Percentiles rank a stretch among this genome's conserved stretches.
phyloP scores from a whole-genome alignment of 2,888 invertebrate species.

The Bellardia bayeri region DNA sequence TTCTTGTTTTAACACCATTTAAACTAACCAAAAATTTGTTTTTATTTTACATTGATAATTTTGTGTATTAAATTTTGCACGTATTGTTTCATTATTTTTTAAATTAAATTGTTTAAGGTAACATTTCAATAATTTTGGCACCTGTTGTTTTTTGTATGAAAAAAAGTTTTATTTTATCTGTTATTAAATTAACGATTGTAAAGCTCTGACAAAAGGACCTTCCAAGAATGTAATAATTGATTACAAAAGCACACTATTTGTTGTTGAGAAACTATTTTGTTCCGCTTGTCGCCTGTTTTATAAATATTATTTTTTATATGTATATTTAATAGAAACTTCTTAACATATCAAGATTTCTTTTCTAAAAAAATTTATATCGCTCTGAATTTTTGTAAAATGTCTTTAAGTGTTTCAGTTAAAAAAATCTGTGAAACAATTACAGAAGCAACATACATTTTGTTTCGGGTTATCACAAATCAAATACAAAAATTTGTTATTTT shows the following conservation, averaged over 20 bases:
- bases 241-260: constrained; percentile 60
- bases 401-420: no score
- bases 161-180: constrained; percentile 60
- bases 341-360: background rate
- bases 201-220: constrained; percentile 29
- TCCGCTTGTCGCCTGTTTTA: constrained; percentile 84
- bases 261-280: constrained; percentile 82
- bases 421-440: no score
- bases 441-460: no score
- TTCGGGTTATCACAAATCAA: no score
- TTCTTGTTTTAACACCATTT: constrained; percentile 8
- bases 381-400: no score
- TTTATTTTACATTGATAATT: constrained; percentile 16
- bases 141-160: constrained; percentile 15
- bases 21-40: constrained; percentile 1
- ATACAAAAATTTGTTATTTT: no score
- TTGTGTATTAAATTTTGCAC: constrained; percentile 52
- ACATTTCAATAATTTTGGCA: constrained; percentile 27
- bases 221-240: constrained; percentile 8
- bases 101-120: constrained; percentile 42
- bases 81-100: constrained; percentile 53
- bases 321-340: background rate
- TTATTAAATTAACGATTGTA: constrained; percentile 56
- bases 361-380: background rate
- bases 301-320: constrained; percentile 64